These are phyloP conservation scores for Cecidostiba fungosa DNA, from an alignment of 2,888 invertebrate genomes.

Conservation along the genomic window DNA sequence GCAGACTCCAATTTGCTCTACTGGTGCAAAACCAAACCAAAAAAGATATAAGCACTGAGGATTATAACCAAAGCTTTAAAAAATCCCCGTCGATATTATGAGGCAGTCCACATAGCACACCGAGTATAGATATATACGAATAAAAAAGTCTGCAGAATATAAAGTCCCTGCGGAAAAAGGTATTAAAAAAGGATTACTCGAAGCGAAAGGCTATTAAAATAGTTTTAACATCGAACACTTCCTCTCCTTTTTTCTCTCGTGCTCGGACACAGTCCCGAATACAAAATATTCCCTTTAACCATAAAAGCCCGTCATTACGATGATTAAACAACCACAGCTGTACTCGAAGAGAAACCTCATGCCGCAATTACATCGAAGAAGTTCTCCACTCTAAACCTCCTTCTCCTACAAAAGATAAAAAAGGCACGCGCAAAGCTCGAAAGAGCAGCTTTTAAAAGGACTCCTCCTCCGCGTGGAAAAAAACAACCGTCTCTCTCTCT, in stretches of 20 bases:
- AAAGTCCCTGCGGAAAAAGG: neutral
- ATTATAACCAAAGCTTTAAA: conserved; percentile 23
- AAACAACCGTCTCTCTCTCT: neutral
- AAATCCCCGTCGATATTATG: neutral
- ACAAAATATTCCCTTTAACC: neutral
- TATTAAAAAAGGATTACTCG: neutral
- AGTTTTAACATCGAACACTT: neutral
- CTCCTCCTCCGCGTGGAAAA: neutral
- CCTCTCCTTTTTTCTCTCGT: neutral
- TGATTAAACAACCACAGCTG: neutral
- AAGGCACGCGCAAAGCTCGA: neutral
- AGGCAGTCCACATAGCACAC: neutral
- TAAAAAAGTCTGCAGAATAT: neutral
- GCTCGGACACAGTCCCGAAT: neutral
- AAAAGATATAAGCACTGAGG: neutral
- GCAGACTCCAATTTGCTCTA: neutral
- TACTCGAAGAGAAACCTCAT: neutral
- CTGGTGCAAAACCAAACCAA: neutral
- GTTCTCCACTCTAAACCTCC: neutral
- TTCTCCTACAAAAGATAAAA: neutral
- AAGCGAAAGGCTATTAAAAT: neutral
- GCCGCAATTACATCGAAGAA: neutral
- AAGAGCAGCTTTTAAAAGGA: conserved; percentile 25
- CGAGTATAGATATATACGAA: neutral
- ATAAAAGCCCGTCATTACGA: neutral